A percentile compares a stretch with the other conserved stretches of the same genome.
phyloP scores from a whole-genome alignment of 2,797 vertebrate species.

The Amblyraja radiata region DNA sequence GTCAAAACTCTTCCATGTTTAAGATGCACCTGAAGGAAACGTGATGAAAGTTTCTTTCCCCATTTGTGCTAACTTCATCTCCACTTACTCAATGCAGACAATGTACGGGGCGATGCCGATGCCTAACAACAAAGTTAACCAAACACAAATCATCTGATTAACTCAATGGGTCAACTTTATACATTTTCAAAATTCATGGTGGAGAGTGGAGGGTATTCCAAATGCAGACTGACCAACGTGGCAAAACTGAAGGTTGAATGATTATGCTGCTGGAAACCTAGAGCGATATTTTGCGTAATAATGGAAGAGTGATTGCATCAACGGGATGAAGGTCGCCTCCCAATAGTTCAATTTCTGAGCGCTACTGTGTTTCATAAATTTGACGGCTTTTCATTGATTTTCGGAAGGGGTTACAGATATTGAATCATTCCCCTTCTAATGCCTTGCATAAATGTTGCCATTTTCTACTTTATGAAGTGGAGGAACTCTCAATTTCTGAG shows the following conservation, averaged over 20 bases:
- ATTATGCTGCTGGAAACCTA: neutral
- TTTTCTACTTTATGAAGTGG: neutral
- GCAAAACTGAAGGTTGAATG: slow-evolving; percentile 5
- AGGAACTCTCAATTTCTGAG: neutral
- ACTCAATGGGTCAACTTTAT: neutral
- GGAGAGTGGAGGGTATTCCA: too few species aligned
- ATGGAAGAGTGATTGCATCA: slow-evolving; percentile 14
- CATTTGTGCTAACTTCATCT: too few species aligned
- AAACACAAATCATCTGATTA: neutral
- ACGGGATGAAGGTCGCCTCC: slow-evolving; percentile 7
- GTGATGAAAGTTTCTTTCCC: too few species aligned
- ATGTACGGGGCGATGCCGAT: too few species aligned
- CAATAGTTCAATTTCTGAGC: slow-evolving; percentile 24
- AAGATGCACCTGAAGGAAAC: too few species aligned
- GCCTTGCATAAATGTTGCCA: neutral
- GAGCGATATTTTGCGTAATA: neutral
- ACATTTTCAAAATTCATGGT: neutral
- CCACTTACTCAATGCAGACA: too few species aligned
- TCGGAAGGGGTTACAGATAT: slow-evolving; percentile 14
- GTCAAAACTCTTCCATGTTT: neutral
- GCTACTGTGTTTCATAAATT: slow-evolving; percentile 4
- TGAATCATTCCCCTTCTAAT: slow-evolving; percentile 19
- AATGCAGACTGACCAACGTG: neutral
- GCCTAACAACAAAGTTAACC: too few species aligned
- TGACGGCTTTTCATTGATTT: slow-evolving; percentile 8